Base-by-base conservation (phyloP, 92 coral and sea anemone species). In the Porites divaricata region DNA sequence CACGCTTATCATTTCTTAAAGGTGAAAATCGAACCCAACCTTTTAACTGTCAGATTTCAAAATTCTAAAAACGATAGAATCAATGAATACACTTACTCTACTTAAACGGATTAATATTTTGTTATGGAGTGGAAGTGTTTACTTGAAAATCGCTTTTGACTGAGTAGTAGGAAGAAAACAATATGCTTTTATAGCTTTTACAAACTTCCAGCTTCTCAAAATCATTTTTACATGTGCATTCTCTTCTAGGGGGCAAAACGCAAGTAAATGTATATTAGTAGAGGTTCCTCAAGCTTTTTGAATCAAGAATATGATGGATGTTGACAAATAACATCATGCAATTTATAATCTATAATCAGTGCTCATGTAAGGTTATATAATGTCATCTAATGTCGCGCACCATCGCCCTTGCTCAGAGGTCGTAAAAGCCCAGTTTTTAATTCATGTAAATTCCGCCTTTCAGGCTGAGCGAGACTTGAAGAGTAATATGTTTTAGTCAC, bases 31-130 rank as follows among this genome's bases (percentile, higher is more conserved):
- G 14, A 50, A 24, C 20, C 3, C 51, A 53, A 20, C 56, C 19
- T n/a, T 54, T 72, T 45, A 69, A 14, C 68, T 80, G 84, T 28
- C 84, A 57, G 84, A 26, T 56, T 53, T 8, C 8, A 57, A 80
- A n/a, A 69, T 66, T 22, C 45, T 78, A 15, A 69, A 69, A 54
- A 69, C 35, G 64, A 54, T 25, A 11, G 25, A 67, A 54, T 54
- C 64, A 80, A 67, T 8, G 54, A 72, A 80, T 56, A 64, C 16
- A 51, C 23, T 66, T 65, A 22, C 49, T 14, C 58, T 68, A 57
- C 45, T 11, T 17, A 80, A 57, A 54, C 76, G 56, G 76, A 19
- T 80, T 68, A 80, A 52, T 19, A 35, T 72, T 35, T 17, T 51
- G 50, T 51, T 57, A 53, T 22, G 17, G 56, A 1, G 25, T 53